phyloP scores from a whole-genome alignment of 1,140 invertebrate species.

The Ylistrum balloti region DNA sequence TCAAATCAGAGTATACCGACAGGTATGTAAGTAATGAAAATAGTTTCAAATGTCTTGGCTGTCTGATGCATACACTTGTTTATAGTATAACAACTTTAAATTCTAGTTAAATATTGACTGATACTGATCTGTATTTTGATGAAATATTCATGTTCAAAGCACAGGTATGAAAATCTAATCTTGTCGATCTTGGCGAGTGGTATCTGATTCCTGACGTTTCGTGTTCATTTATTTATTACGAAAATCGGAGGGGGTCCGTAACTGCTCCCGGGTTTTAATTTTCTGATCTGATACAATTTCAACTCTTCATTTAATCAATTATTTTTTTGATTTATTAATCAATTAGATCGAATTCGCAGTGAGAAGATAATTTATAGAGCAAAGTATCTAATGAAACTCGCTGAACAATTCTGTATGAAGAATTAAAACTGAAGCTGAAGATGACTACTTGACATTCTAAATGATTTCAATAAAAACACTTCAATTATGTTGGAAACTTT shows the following conservation, averaged over 20 bases:
- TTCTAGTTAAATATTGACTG: not conserved
- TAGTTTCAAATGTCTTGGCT: not conserved
- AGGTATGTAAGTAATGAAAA: conserved; percentile 13
- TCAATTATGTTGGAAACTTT: too few relatives aligned
- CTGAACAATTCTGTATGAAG: too few relatives aligned
- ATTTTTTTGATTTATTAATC: not conserved
- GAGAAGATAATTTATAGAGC: not conserved
- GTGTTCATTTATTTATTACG: not conserved
- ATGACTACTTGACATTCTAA: too few relatives aligned
- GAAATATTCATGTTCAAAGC: not conserved
- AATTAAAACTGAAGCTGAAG: too few relatives aligned
- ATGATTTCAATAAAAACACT: too few relatives aligned
- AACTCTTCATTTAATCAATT: not conserved
- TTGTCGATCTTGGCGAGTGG: not conserved
- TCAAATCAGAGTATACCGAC: not conserved
- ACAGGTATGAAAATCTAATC: not conserved
- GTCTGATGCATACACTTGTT: not conserved
- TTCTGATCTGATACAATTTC: not conserved
- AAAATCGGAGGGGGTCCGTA: not conserved
- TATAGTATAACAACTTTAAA: not conserved
- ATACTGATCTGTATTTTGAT: not conserved
- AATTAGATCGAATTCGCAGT: not conserved
- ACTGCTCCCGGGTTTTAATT: not conserved
- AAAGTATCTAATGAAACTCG: too few relatives aligned
- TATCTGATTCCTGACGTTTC: not conserved